Conservation (phyloP, 1,140 invertebrate species). For the Dolichoris vasculosae region DNA sequence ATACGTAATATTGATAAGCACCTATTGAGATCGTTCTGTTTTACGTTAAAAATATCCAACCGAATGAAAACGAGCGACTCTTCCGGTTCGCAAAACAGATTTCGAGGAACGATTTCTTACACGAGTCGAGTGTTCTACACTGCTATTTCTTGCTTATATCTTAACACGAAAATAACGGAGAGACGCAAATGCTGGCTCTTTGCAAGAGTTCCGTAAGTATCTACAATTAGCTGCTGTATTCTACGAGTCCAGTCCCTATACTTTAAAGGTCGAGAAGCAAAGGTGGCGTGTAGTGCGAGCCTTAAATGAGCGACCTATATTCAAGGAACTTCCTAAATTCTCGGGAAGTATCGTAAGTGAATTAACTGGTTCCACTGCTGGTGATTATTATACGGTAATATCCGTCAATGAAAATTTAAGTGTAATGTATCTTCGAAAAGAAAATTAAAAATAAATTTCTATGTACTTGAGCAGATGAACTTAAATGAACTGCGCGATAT, state of each 20-base stretch:
- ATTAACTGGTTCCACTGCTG: conserved; percentile 25
- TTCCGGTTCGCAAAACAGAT: conserved; percentile 16
- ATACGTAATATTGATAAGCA: background rate
- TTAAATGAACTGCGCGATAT: background rate
- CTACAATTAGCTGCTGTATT: conserved; percentile 38
- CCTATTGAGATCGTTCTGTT: background rate
- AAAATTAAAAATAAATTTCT: background rate
- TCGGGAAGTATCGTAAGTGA: conserved; percentile 1
- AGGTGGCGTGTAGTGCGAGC: background rate
- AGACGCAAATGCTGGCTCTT: background rate
- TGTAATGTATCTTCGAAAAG: background rate
- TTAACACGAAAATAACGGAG: conserved; percentile 39
- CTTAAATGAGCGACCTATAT: conserved; percentile 23
- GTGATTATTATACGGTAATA: conserved; percentile 15
- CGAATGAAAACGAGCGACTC: background rate
- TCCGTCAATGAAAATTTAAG: background rate
- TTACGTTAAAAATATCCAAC: background rate
- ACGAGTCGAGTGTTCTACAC: background rate
- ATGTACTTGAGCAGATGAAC: background rate
- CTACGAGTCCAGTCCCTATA: background rate
- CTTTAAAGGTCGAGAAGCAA: background rate
- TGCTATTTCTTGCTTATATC: background rate
- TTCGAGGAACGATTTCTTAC: conserved; percentile 24
- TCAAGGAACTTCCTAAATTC: conserved; percentile 9
- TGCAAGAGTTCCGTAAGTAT: background rate